These are phyloP conservation scores for Puffinus mauretanicus DNA, from an alignment of 2,113 vertebrate species.

Conservation along the genomic window DNA sequence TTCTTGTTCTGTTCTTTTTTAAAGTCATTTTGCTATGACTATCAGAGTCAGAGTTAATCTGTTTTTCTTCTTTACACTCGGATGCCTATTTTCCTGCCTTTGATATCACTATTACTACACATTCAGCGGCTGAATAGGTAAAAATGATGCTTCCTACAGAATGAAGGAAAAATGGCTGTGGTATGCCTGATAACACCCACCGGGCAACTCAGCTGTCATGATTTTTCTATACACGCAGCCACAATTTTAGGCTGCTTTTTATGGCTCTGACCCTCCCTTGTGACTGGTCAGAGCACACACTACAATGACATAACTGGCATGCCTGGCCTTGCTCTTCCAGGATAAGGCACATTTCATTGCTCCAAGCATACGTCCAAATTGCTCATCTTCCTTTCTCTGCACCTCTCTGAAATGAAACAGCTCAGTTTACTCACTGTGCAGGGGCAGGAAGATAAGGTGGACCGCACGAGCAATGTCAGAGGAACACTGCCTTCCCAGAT, in stretches of 20 bases:
- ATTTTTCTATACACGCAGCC: background rate
- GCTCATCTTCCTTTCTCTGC: background rate
- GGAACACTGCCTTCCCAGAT: background rate
- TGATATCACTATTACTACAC: background rate
- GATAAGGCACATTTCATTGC: background rate
- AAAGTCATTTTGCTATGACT: background rate
- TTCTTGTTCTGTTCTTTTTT: background rate
- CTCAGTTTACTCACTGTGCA: background rate
- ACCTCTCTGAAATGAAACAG: background rate
- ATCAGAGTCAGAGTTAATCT: background rate
- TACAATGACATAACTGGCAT: background rate
- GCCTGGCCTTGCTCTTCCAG: conserved; percentile 22
- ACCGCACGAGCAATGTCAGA: background rate
- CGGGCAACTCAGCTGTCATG: background rate
- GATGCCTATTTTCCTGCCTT: background rate
- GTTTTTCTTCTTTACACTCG: background rate
- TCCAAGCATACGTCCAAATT: background rate
- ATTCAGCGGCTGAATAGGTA: background rate
- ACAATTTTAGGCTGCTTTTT: background rate
- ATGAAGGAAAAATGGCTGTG: background rate
- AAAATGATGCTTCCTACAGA: background rate
- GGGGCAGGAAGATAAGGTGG: background rate
- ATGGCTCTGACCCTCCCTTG: background rate
- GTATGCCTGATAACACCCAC: background rate
- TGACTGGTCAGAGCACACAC: background rate